Conservation (phyloP, 2,113 vertebrate species). For the Anoplopoma fimbria region DNA sequence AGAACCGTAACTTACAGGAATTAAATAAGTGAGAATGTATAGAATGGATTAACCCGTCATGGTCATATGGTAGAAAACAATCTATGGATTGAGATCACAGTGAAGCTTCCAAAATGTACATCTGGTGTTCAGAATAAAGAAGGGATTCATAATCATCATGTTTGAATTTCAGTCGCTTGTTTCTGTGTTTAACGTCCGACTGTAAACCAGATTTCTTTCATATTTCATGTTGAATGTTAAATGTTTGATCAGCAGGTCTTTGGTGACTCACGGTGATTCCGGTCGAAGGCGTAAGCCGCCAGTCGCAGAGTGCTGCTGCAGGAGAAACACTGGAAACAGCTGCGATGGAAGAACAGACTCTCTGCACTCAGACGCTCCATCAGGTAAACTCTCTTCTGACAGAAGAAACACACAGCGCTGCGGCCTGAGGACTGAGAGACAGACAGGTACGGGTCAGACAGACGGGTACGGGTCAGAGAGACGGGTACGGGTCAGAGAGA, state of each 20-base stretch:
- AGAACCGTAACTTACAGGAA: no score
- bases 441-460: background rate
- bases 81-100: no score
- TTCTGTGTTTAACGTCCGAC: no score
- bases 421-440: constrained; percentile 31
- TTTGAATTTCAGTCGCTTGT: no score
- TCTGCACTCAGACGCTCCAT: constrained; percentile 96
- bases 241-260: background rate
- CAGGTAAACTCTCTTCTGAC: constrained; percentile 90
- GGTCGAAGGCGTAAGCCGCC: constrained; percentile 88
- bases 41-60: no score
- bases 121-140: no score
- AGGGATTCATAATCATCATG: no score
- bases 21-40: no score
- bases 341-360: constrained; percentile 96
- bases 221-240: no score
- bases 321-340: constrained; percentile 92
- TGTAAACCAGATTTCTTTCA: no score
- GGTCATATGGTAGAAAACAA: no score
- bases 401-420: constrained; percentile 94
- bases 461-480: background rate
- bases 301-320: constrained; percentile 87
- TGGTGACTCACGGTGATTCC: constrained; percentile 32
- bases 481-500: background rate
- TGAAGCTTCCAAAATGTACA: no score